These are phyloP conservation scores for Campylomormyrus tamandua DNA, from an alignment of 2,113 vertebrate genomes.

Conservation along the genomic window DNA sequence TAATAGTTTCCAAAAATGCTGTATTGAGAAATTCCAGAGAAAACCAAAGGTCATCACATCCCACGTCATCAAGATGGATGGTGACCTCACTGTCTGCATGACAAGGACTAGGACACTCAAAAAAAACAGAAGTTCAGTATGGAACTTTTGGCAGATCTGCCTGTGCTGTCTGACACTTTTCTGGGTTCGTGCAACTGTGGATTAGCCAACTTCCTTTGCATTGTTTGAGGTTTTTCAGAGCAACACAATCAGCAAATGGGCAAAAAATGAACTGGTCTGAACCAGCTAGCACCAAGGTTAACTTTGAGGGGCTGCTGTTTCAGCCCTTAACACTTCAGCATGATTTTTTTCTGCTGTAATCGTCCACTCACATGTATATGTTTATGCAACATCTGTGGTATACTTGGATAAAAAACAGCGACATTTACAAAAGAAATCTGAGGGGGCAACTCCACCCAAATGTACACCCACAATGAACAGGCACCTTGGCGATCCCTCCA, in stretches of 20 bases:
- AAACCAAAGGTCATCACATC: background rate
- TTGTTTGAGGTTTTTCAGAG: background rate
- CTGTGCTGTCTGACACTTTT: background rate
- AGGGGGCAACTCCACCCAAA: background rate
- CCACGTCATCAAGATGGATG: background rate
- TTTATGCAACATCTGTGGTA: background rate
- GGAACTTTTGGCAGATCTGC: background rate
- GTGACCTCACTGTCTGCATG: background rate
- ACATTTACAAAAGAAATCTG: background rate
- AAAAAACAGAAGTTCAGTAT: background rate
- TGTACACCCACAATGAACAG: background rate
- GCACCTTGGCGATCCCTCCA: background rate
- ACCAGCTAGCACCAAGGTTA: background rate
- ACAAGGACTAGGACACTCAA: background rate
- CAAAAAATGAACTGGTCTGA: background rate
- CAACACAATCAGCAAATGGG: background rate
- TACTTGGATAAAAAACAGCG: background rate
- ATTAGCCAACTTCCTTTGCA: background rate
- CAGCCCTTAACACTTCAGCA: background rate
- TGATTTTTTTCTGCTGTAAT: background rate
- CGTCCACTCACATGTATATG: background rate
- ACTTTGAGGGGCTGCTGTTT: background rate
- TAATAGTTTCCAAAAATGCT: background rate
- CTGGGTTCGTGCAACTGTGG: background rate
- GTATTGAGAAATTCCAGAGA: background rate